Base-by-base conservation (phyloP, 2,888 invertebrate genomes). In the Hemistola chrysoprasaria region DNA sequence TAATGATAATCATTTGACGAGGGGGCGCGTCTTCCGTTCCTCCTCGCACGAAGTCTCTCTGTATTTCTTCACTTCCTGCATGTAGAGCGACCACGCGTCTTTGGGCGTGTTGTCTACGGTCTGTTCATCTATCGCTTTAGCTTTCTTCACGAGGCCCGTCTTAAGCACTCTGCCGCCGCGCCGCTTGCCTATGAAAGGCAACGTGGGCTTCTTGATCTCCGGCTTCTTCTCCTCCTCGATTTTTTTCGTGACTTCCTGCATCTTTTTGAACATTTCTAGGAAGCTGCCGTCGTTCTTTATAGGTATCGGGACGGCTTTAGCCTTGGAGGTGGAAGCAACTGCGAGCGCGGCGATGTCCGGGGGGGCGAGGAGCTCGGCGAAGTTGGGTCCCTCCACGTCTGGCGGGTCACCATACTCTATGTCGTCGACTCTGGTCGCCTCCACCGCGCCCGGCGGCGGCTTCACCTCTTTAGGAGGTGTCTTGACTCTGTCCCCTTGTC, bases 41-140 rank as follows among this genome's bases (percentile, higher is more conserved):
- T 97, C 96, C 77, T 97, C 96, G 78, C 97, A 97, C 49, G 96
- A 96, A 36, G 96, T 95, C 76, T 96, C 96, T 70, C 96, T 94
- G 74, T 97, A 98, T 69, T 95, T 95, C 70, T 96, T 95, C 8
- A 98, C 97, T 91, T 97, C 98, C 47, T 95, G 95, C 93, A 97
- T 93, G 72, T 98, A 98, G 11, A 96, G 91, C 0, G 97, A 95
- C 97, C 97, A 97, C 7, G 97, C 96, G 79, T 97, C 97, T 69
- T 95, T 95, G 0, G 94, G 93, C 9, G 91, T 90, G 29, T 87
- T 90, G 54, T 92, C 92, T 0, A 84, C 90, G 0, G 90, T 90
- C 56, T 91, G 92, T 59, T 93, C 93, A 35, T 90, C 91, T 8
- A 86, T 84, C 10, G 91, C 91, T 71, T 94, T 94, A 29, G 92